Conservation (phyloP, 1,140 invertebrate species). For the Bombus vancouverensis region DNA sequence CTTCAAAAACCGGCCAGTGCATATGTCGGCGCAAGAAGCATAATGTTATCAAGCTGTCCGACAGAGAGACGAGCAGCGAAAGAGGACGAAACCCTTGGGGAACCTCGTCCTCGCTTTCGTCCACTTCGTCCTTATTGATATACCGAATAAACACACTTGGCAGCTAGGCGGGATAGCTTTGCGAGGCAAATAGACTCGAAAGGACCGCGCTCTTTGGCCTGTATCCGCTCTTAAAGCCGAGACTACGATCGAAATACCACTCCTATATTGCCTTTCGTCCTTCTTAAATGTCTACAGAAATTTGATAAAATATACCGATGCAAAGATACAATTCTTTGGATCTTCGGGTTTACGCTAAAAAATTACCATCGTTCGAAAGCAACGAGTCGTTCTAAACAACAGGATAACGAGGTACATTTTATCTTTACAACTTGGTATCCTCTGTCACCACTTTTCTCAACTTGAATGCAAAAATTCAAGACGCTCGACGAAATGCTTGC, state of each 20-base stretch:
- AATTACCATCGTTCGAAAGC: too few species aligned
- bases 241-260: not conserved
- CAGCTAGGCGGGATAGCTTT: slow-evolving; percentile 65
- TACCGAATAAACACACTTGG: slow-evolving; percentile 74
- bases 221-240: slow-evolving; percentile 50
- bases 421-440: too few species aligned
- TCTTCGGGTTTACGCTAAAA: too few species aligned
- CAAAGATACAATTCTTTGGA: too few species aligned
- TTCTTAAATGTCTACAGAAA: not conserved
- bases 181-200: slow-evolving; percentile 63
- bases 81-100: slow-evolving; percentile 54
- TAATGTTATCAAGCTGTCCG: slow-evolving; percentile 69
- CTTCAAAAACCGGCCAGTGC: slow-evolving; percentile 65
- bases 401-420: too few species aligned
- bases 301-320: too few species aligned
- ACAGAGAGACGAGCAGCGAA: slow-evolving; percentile 36
- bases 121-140: slow-evolving; percentile 72
- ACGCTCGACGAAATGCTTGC: too few species aligned
- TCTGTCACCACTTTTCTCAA: too few species aligned
- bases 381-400: too few species aligned
- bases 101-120: slow-evolving; percentile 34
- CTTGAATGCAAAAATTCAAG: too few species aligned
- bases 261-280: not conserved
- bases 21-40: slow-evolving; percentile 68
- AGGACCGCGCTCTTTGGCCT: slow-evolving; percentile 11